Evolutionary conservation across 2,888 invertebrate species (phyloP).

Genomic region (Drosophila anomelani): DNA sequence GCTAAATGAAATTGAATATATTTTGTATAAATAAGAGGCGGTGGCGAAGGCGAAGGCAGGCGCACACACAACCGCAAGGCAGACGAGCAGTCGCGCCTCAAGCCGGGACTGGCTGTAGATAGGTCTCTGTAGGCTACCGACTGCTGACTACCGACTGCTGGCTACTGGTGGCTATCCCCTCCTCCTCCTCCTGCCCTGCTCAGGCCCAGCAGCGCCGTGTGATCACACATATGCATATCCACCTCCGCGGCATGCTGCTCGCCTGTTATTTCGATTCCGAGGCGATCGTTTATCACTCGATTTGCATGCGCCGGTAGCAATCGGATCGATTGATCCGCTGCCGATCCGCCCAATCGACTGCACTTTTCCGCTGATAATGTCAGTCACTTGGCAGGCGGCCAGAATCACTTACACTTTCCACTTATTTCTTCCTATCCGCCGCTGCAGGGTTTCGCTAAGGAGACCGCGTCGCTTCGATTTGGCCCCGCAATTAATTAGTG

Average conservation of each 20-base stretch:
- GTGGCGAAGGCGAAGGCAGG: conserved; percentile 22
- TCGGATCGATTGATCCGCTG: conserved; percentile 51
- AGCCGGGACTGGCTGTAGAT: conserved; percentile 47
- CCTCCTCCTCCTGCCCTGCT: conserved; percentile 6
- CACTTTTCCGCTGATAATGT: conserved; percentile 68
- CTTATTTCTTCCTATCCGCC: conserved; percentile 28
- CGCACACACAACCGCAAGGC: conserved; percentile 54
- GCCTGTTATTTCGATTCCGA: conserved; percentile 80
- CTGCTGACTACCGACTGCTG: conserved; percentile 7
- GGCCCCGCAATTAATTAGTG: conserved; percentile 34
- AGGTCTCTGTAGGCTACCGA: conserved; percentile 41
- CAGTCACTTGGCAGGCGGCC: conserved; percentile 60
- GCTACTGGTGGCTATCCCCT: conserved; percentile 30
- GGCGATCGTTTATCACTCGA: conserved; percentile 82
- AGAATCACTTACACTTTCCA: conserved; percentile 76
- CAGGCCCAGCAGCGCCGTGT: conserved; percentile 10
- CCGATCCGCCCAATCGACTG: conserved; percentile 33
- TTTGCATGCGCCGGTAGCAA: conserved; percentile 64
- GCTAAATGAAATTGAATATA: conserved; percentile 72
- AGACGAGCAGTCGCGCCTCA: conserved; percentile 61
- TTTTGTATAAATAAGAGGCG: conserved; percentile 70
- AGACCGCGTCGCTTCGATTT: conserved; percentile 31
- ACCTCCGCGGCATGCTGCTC: conserved; percentile 69
- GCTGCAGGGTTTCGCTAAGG: conserved; percentile 5
- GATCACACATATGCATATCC: conserved; percentile 42